Base-by-base conservation (phyloP, 2,797 vertebrate genomes). In the Cuculus canorus region DNA sequence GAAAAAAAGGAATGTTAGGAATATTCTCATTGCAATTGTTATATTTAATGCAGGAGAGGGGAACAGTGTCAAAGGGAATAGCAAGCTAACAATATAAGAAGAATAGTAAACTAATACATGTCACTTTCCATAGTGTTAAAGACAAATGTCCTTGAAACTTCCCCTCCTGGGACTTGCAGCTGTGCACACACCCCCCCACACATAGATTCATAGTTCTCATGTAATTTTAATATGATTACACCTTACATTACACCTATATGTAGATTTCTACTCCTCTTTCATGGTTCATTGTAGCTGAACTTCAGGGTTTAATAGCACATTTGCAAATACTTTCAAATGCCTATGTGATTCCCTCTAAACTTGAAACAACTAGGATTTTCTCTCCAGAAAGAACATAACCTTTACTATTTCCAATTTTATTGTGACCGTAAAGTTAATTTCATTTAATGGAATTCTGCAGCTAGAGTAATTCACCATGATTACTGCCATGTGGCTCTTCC, bases 381-480 rank as follows among this genome's bases (percentile, higher is more conserved):
- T 91, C 71, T 73, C 43, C 57, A 73, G 79, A 95, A 88, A 96
- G 92, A 95, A 90, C 43, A 68, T 85, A 95, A 69, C 92, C 69
- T 95, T 96, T 93, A 90, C 75, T 94, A 68, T 91, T 95, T 85
- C 59, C 63, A 71, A 35, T 95, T 97, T 95, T 95, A 96, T 86
- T 86, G 86, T 92, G 86, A 86, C 92, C 69, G 57, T 94, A 97
- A 96, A 95, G 80, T 94, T 96, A 95, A 94, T 97, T 96, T 95
- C 61, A 88, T 93, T 96, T 94, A 97, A 96, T 95, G 92, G 93
- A 96, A 95, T 91, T 91, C 90, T 95, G 93, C 75, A 88, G 66
- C 69, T 68, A 76, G 81, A 94, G 68, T 92, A 96, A 95, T 91
- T 95, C 66, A 78, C 84, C 63, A 35, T 63, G 76, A 88, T 86